phyloP scores from a whole-genome alignment of 1,140 invertebrate species.

The Panagrolaimus sp. region DNA sequence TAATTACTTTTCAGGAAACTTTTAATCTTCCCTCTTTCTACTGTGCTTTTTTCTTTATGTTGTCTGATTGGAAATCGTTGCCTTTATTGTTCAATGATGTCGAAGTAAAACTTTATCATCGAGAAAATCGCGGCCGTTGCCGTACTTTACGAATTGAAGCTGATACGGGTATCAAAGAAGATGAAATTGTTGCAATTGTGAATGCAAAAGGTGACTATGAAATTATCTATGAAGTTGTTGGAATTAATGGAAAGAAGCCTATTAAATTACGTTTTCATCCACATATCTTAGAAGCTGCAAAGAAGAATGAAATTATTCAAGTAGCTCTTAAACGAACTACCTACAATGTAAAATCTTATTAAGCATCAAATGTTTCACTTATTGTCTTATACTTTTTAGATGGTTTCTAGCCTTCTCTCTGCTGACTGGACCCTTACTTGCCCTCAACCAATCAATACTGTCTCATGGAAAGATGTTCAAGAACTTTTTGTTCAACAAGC shows the following conservation, averaged over 20 bases:
- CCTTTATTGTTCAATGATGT: slow-evolving; percentile 7
- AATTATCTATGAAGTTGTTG: background rate
- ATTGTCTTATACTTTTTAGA: background rate
- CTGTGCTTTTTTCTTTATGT: slow-evolving; percentile 17
- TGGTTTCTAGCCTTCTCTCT: background rate
- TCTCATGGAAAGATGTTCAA: too few relatives aligned
- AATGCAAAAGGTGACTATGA: slow-evolving; percentile 9
- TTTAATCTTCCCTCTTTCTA: slow-evolving; percentile 2
- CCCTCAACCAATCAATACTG: too few relatives aligned
- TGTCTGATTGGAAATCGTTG: slow-evolving; percentile 3
- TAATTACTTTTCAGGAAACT: slow-evolving; percentile 1
- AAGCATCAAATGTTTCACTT: background rate
- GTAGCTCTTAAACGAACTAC: background rate
- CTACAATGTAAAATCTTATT: background rate
- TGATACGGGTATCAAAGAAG: slow-evolving; percentile 8
- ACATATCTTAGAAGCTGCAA: background rate
- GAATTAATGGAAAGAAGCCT: slow-evolving; percentile 8
- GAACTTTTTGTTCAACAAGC: too few relatives aligned
- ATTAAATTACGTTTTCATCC: slow-evolving; percentile 1
- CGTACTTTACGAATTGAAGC: slow-evolving; percentile 2
- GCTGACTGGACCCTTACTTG: too few relatives aligned
- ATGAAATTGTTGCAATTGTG: background rate
- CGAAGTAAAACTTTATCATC: slow-evolving; percentile 11
- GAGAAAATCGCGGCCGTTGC: slow-evolving; percentile 8
- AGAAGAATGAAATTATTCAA: background rate